Evolutionary conservation across 2,888 invertebrate species (phyloP), one percentile per base, ranked within the genome.

Genomic region (Dryocosmus kuriphilus): DNA sequence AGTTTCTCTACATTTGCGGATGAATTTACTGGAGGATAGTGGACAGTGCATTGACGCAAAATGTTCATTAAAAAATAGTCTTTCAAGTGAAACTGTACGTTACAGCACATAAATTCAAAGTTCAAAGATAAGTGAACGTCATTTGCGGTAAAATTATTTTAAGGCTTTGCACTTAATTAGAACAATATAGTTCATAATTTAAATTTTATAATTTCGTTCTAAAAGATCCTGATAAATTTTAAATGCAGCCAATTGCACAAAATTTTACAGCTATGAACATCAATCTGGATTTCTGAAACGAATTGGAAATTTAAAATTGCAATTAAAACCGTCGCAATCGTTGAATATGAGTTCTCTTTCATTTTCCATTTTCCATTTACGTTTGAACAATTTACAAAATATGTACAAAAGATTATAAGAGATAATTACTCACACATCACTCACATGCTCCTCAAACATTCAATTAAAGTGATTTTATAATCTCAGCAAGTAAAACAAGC

Each of bases 401-500:
- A 9, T 51, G 7, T 19, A 51, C 27, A 30, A 19, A 71, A 67
- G 30, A 27, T 30, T 51, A 71, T 71, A 9, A n/a, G 46, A 67
- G 27, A 67, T 67, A 67, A 67, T 71, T 71, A 51, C 46, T 67
- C 67, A 46, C 46, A 46, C 67, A 41, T 67, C 27, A 67, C 41
- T 27, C 32, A 27, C 67, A 67, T 71, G 51, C 27, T 71, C 71
- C 19, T 27, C 46, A 51, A 71, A 41, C 46, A 30, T 51, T 8
- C 46, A 32, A 71, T 71, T 71, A 51, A 46, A 51, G 46, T 71
- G 51, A 71, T 71, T 71, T 51, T 71, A 41, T 51, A 71, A 71
- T 41, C 30, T 19, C n/a, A n/a, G n/a, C n/a, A n/a, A n/a, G n/a
- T n/a, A n/a, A 51, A 71, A 30, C 46, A 71, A 46, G 27, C 30